Base-by-base conservation (phyloP, 2,113 vertebrate species). In the Xerus inauris region DNA sequence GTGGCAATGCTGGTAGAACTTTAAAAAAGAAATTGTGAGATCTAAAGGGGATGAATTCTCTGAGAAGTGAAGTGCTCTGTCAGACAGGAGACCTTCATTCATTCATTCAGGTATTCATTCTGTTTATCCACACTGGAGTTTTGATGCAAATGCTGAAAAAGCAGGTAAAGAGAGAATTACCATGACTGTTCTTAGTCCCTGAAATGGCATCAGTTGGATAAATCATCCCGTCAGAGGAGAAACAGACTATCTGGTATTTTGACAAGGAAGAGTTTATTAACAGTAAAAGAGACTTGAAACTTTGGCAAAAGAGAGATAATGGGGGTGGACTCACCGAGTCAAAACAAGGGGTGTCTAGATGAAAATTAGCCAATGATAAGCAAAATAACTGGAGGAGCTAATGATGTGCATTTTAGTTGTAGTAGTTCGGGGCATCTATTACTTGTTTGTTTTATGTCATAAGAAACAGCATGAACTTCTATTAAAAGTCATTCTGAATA, bases 181-280 rank as follows among this genome's bases (percentile, higher is more conserved):
- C 13, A 1, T 76, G 45, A 47, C n/a, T 94, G 40, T 32, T 96
- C 38, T 38, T 40, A 42, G 64, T 87, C 67, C 35, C 69, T 85
- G 87, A 95, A 89, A 96, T 94, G 96, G 93, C 71, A 49, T 77
- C 20, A 19, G 10, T 54, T 77, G 67, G 54, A 86, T 85, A 94
- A 51, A 80, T 71, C 67, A 47, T 35, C 26, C 65, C 87, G 71
- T 79, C 40, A 77, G 38, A n/a, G 75, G 42, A 94, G 40, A 96
- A 95, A 93, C 67, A 92, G 76, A 71, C 49, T 95, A 65, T 93
- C 65, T 96, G 57, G 45, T 96, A 96, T 93, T 97, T 94, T 97
- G 89, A 97, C 83, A 96, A 92, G 51, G 42, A 95, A 84, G 75
- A 64, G 79, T 93, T 94, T 95, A 95, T 93, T 93, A 96, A 96